Base-by-base conservation (phyloP, 2,888 invertebrate species). In the Drosophila rubida region DNA sequence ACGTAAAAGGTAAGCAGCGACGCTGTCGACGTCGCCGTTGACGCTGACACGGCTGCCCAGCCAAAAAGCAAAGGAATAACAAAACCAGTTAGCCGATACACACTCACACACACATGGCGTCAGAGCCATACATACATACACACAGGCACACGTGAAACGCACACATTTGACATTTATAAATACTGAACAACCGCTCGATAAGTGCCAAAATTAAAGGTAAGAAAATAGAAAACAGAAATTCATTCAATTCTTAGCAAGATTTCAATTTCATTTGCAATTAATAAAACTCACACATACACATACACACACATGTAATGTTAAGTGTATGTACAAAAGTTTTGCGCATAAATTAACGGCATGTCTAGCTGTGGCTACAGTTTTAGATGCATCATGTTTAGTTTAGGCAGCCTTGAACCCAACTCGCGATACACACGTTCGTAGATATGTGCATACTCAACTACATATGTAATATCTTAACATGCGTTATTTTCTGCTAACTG, bases 31-130 rank as follows among this genome's bases (percentile, higher is more conserved):
- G 75, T 42, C 44, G 19, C 13, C 57, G 60, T 23, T 7, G 25
- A 44, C 57, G 55, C 60, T 59, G 65, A 59, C 55, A 58, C 58
- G 37, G 58, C 57, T 58, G 78, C 55, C 71, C 80, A 63, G 69
- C 64, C 48, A 45, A 73, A 61, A 75, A 70, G 46, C 32, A 67
- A 71, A 74, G 59, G 59, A 82, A 83, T 54, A 78, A 71, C 71
- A 85, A 85, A 82, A 82, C 81, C 81, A 82, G 81, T 82, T 82
- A 78, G 76, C 73, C 69, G 46, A 84, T 74, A 84, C 81, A 49
- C 58, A 51, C 41, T 53, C 51, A 59, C 57, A 58, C 3, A 42
- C 6, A 16, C 11, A 59, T 19, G 46, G 25, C 25, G 5, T 49
- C 13, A 57, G 9, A 69, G 23, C 32, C 6, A 46, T 39, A 46